Conservation (phyloP, 2,113 vertebrate species). For the Columbina picui region DNA sequence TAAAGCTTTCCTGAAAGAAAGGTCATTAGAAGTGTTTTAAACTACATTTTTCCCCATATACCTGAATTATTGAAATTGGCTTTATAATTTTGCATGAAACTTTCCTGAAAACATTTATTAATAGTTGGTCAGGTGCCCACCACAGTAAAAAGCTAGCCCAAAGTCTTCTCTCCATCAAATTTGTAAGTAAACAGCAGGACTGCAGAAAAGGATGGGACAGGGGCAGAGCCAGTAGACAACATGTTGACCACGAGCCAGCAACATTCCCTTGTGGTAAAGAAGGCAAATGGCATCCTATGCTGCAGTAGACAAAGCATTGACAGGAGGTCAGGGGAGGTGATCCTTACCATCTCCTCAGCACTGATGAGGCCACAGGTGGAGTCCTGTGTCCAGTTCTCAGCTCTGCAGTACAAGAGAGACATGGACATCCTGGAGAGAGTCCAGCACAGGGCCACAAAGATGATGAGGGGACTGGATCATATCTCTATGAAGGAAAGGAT, state of each 20-base stretch:
- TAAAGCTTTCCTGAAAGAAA: neutral
- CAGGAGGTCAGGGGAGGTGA: neutral
- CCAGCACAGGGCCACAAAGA: neutral
- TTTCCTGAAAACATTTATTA: neutral
- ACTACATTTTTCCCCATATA: neutral
- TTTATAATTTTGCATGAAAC: neutral
- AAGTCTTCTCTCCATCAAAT: neutral
- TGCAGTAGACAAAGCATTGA: neutral
- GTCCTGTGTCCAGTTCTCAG: neutral
- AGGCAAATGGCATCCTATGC: neutral
- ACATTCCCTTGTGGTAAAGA: neutral
- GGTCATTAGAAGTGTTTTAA: neutral
- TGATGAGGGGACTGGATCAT: neutral
- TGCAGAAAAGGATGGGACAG: neutral
- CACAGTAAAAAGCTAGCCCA: neutral
- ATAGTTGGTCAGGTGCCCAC: neutral
- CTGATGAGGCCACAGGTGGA: neutral
- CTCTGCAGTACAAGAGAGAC: neutral
- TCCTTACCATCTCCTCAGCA: neutral
- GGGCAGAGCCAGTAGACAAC: neutral
- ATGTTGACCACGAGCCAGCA: neutral
- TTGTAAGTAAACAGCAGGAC: neutral
- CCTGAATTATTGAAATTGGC: neutral
- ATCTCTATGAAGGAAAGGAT: neutral
- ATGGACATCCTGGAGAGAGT: neutral